A percentile compares a stretch with the other conserved stretches of the same genome.
Evolutionary conservation across 2,888 invertebrate genomes (phyloP).

Genomic region (Pyrochroa serraticornis): DNA sequence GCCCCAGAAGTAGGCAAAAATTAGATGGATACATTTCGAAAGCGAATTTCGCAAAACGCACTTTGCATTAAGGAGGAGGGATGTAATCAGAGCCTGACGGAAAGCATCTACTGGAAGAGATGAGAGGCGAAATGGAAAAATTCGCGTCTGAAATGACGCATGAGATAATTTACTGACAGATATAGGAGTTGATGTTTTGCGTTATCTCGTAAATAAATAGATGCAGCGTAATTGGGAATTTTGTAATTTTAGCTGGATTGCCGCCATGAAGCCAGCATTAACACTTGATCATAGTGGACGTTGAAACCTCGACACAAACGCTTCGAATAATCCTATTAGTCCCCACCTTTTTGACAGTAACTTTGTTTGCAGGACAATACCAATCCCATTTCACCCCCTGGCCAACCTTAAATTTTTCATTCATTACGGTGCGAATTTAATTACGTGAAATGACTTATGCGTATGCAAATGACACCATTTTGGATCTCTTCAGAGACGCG

Average conservation of each 20-base stretch:
- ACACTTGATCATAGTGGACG: conserved; percentile 13
- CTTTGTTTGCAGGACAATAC: conserved; percentile 10
- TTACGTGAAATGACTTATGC: too few relatives aligned
- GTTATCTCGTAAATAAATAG: not conserved
- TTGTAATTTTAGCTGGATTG: not conserved
- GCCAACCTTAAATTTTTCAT: not conserved
- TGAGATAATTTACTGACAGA: conserved; percentile 16
- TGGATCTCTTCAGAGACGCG: too few relatives aligned
- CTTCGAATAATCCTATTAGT: conserved; percentile 9
- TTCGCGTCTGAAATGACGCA: conserved; percentile 7
- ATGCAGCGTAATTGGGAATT: not conserved
- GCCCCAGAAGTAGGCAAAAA: not conserved
- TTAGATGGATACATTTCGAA: not conserved
- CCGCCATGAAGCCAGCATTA: conserved; percentile 1
- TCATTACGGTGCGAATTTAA: too few relatives aligned
- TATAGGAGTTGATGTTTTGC: conserved; percentile 3
- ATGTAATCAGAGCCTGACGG: conserved; percentile 21
- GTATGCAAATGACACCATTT: too few relatives aligned
- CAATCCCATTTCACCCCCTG: not conserved
- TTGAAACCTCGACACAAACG: conserved; percentile 11
- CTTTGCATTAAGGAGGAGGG: conserved; percentile 18
- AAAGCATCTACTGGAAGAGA: conserved; percentile 21
- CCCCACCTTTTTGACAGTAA: conserved; percentile 7
- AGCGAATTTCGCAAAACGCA: conserved; percentile 16
- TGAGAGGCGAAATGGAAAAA: conserved; percentile 12